Evolutionary conservation across 2,888 invertebrate species (phyloP), one percentile per base, ranked within the genome.

Genomic region (Trichopria drosophilae): DNA sequence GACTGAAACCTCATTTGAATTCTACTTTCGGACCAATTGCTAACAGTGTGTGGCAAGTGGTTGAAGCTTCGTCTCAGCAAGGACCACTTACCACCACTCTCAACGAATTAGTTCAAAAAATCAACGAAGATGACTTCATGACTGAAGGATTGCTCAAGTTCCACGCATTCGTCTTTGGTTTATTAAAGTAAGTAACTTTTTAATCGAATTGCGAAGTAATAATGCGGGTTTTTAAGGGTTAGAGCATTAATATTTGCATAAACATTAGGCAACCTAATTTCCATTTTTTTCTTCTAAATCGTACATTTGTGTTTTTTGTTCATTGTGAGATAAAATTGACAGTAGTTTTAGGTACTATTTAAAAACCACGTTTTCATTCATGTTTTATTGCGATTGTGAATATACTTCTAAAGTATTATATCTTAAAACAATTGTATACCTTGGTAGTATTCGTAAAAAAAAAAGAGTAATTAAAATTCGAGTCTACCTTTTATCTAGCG

Each of bases 21-120:
- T 90, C 91, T 4, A 85, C 91, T 28, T 93, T 93, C 69, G 93
- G 93, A 31, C 86, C 88, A 13, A 88, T 92, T 42, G 84, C 86
- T 61, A 90, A 93, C 71, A 89, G 90, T 6, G 90, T 91, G 41
- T 93, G 93, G 93, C 88, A 89, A 77, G 88, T 93, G 60, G 87
- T 92, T 4, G 92, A 93, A 76, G 88, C 90, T 24, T 89, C 91
- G 6, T 87, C 91, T 10, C 88, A 92, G 73, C 87, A 89, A 79
- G 93, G 86, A 79, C 89, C 90, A 9, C 84, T 91, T 54, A 90
- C 91, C 6, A 86, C 90, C 73, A 87, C 90, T 3, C 78, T 93
- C 12, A 87, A 90, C 68, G 91, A 92, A 67, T 78, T 93, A 60
- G 90, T 92, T 16, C 80, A 89, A 71, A 84, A 87, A 66, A 85